These are phyloP conservation scores for Nemotelus nigrinus DNA, from an alignment of 2,888 invertebrate species.

Conservation along the genomic window DNA sequence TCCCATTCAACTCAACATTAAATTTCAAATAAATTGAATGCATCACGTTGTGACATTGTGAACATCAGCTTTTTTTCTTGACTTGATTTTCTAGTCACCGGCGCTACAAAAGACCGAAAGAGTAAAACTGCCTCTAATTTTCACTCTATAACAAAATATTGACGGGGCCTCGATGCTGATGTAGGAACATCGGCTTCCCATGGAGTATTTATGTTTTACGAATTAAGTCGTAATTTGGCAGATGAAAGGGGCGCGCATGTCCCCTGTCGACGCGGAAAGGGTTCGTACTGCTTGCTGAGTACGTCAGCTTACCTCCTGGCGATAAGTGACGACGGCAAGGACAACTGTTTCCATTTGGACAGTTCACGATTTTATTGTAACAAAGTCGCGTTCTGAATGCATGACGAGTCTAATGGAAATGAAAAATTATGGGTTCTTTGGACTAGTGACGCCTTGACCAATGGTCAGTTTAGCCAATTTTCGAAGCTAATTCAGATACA, in stretches of 20 bases:
- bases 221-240: slow-evolving; percentile 50
- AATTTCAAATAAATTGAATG: slow-evolving; percentile 27
- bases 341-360: slow-evolving; percentile 35
- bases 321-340: background rate
- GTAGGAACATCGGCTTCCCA: slow-evolving; percentile 39
- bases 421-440: slow-evolving; percentile 28
- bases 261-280: slow-evolving; percentile 13
- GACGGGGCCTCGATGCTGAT: slow-evolving; percentile 4
- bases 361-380: background rate
- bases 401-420: background rate
- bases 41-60: slow-evolving; percentile 40
- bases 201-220: slow-evolving; percentile 50
- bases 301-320: slow-evolving; percentile 33
- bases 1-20: background rate
- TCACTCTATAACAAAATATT: slow-evolving; percentile 24
- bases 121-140: slow-evolving; percentile 13
- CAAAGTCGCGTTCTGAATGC: background rate
- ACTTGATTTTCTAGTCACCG: background rate
- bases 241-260: slow-evolving; percentile 38
- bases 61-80: slow-evolving; percentile 16
- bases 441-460: slow-evolving; percentile 35
- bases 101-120: background rate
- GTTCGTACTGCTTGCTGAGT: slow-evolving; percentile 36
- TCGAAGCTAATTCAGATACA: no score
- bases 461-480: slow-evolving; percentile 38